Evolutionary conservation across 2,797 vertebrate species (phyloP).

Genomic region (Pipistrellus pipistrellus): DNA sequence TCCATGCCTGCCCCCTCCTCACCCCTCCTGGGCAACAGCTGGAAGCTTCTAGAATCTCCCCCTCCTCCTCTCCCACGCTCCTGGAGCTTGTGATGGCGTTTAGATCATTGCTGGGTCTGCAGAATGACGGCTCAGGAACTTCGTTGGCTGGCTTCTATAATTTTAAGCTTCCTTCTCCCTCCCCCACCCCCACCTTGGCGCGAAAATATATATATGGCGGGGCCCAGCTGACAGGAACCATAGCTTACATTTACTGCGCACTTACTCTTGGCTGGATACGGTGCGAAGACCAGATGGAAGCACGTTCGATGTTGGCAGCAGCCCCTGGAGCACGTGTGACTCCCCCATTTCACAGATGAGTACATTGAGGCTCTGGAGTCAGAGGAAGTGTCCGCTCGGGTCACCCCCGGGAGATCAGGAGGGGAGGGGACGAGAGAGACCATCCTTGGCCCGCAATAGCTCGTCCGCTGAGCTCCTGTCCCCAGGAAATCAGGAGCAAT

Average conservation of each 20-base stretch:
- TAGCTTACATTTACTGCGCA: neutral
- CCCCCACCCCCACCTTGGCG: neutral
- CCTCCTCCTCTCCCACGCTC: neutral
- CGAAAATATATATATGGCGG: neutral
- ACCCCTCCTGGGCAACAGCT: neutral
- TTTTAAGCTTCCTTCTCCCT: neutral
- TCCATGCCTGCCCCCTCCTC: fast-evolving
- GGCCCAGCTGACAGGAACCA: neutral
- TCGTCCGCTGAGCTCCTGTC: neutral
- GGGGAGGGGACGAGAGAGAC: neutral
- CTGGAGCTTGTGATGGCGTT: neutral
- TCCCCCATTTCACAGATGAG: neutral
- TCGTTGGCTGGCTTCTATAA: neutral
- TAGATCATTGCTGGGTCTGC: slow-evolving; percentile 27
- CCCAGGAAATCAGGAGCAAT: neutral
- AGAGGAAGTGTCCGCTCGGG: too few relatives aligned
- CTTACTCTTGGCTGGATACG: neutral
- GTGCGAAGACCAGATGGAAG: neutral
- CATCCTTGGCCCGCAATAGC: neutral
- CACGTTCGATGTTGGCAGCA: neutral
- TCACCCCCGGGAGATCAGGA: neutral
- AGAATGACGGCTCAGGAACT: neutral
- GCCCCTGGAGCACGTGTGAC: fast-evolving
- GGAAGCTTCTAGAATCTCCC: neutral
- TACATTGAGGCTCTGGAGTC: neutral